A percentile compares a stretch with the other conserved stretches of the same genome.
Conservation (phyloP, 2,888 invertebrate species). For the Vesta saturnalis region DNA sequence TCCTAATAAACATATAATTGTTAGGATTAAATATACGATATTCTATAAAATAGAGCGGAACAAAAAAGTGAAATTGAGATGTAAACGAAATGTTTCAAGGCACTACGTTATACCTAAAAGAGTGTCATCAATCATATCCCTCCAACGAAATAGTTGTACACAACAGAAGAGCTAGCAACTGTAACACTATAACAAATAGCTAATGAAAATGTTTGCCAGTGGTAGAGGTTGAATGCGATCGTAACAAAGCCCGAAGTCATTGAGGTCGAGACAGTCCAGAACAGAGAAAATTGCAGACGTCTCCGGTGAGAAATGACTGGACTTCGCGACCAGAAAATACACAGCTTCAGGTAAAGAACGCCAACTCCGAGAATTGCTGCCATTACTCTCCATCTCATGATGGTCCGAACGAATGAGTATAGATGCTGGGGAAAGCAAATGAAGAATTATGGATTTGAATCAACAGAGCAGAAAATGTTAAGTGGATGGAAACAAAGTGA, state of each 20-base stretch:
- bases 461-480: constrained; percentile 55
- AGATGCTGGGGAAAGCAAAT: constrained; percentile 54
- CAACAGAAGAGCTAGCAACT: constrained; percentile 35
- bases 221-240: constrained; percentile 50
- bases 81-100: constrained; percentile 6
- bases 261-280: constrained; percentile 52
- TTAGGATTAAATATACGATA: no score
- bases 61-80: constrained; percentile 1
- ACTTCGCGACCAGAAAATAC: constrained; percentile 45
- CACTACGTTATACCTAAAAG: constrained; percentile 30
- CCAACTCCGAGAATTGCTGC: constrained; percentile 58
- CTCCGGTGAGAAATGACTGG: constrained; percentile 60
- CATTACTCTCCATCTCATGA: constrained; percentile 61
- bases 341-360: constrained; percentile 48
- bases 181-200: constrained; percentile 59
- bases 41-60: background rate
- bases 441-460: constrained; percentile 61
- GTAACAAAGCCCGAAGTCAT: constrained; percentile 53
- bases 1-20: no score
- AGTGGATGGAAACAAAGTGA: constrained; percentile 50
- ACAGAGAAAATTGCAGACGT: constrained; percentile 57
- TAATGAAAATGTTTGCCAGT: constrained; percentile 60
- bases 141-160: constrained; percentile 31
- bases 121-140: constrained; percentile 32
- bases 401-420: constrained; percentile 46